Base-by-base conservation (phyloP, 2,888 invertebrate genomes). In the Cheilosia pagana region DNA sequence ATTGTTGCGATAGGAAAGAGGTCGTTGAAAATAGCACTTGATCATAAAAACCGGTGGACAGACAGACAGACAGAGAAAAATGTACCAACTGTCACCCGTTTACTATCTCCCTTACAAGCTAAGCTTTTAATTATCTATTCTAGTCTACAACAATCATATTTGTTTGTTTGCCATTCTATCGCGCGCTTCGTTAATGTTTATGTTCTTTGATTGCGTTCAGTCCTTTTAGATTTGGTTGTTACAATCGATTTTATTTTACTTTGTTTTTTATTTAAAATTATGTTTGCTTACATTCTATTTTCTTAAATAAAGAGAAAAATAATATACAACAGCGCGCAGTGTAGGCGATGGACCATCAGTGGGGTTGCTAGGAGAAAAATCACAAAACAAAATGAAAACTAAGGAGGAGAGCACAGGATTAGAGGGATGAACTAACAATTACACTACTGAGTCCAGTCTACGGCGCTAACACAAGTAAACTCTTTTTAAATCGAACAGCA, bases 191-290 rank as follows among this genome's bases (percentile, higher is more conserved):
- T 63, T 72, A 23, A 62, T 60, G 28, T 72, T 78, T 78, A 78
- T 82, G 72, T 62, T 83, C 71, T 78, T 57, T 55, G 78, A 39
- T 83, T 74, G 63, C 83, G 62, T 83, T 83, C 83, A 83, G 83
- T 83, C 83, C 79, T 78, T 83, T 79, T 53, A 75, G 19, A 55
- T 76, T 65, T 71, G 19, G 43, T 68, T 74, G 43, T 50, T 25
- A 39, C 39, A 52, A 62, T 68, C 57, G 41, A 25, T 52, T 53
- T 23, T 8, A 8, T 35, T 48, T 35, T 6, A n/a, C 39, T 48
- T 67, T 65, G 67, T 35, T 72, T 62, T 14, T 62, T 62, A 52
- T 53, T 75, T 59, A 59, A 67, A 72, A 45, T 67, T 78, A 74
- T n/a, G 48, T 72, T 77, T 77, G 48, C 68, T 78, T 81, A 75